phyloP scores from a whole-genome alignment of 2,888 invertebrate species.

The Fragum sueziense region DNA sequence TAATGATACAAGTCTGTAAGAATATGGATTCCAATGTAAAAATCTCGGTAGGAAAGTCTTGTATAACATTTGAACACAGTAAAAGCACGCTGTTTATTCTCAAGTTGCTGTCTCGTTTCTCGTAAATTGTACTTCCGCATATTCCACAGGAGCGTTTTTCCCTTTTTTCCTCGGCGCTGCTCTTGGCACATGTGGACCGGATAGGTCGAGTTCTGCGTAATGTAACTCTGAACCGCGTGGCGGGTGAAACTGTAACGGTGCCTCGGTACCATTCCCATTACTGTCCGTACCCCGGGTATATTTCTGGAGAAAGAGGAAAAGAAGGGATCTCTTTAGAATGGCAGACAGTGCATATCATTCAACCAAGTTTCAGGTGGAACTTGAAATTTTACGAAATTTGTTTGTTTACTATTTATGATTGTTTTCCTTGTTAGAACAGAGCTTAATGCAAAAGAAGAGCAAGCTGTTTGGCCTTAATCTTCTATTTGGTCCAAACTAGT shows the following conservation, averaged over 20 bases:
- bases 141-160: conserved; percentile 43
- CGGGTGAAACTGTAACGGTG: conserved; percentile 25
- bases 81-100: not conserved
- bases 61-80: not conserved
- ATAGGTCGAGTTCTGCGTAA: conserved; percentile 57
- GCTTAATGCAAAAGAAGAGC: too few relatives aligned
- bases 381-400: too few relatives aligned
- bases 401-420: too few relatives aligned
- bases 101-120: not conserved
- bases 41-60: not conserved
- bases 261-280: conserved; percentile 16
- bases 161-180: conserved; percentile 25
- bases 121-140: conserved; percentile 53
- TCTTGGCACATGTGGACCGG: conserved; percentile 9
- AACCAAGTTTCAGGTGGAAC: too few relatives aligned
- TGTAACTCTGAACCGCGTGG: conserved; percentile 46
- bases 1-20: not conserved
- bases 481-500: too few relatives aligned
- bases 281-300: conserved; percentile 1
- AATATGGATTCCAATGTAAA: not conserved
- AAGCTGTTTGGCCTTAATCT: too few relatives aligned
- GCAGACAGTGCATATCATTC: too few relatives aligned
- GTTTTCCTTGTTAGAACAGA: too few relatives aligned
- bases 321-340: conserved; percentile 24
- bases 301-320: conserved; percentile 45